phyloP scores from a whole-genome alignment of 2,888 invertebrate species.

The Drosophila paracracens region DNA sequence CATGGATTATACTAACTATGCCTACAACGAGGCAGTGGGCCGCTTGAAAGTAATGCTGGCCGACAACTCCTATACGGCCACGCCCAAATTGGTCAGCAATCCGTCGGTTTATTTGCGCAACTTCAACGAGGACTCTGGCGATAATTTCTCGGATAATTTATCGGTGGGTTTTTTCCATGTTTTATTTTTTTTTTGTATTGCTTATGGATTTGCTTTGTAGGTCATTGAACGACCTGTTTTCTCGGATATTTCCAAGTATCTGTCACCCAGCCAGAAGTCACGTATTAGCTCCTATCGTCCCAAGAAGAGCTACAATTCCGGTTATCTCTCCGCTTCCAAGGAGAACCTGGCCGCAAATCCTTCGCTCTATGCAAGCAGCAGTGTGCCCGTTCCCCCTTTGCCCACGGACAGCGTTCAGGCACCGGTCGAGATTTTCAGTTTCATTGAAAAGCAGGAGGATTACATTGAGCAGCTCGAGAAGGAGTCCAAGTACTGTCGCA shows the following conservation, averaged over 20 bases:
- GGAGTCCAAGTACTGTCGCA: conserved; percentile 93
- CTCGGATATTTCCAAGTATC: conserved; percentile 85
- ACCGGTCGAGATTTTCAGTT: conserved; percentile 90
- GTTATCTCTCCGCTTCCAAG: conserved; percentile 72
- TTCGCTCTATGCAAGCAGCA: conserved; percentile 59
- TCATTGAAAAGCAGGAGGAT: conserved; percentile 94
- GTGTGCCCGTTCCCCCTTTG: conserved; percentile 47
- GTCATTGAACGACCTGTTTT: conserved; percentile 84
- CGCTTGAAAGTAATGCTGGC: conserved; percentile 91
- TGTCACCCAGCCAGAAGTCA: conserved; percentile 83
- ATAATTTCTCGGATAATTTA: conserved; percentile 87
- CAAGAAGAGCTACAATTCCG: conserved; percentile 66
- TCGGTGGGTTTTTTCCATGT: conserved; percentile 71
- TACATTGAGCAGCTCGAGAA: conserved; percentile 94
- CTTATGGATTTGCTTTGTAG: conserved; percentile 40
- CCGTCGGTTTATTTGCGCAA: conserved; percentile 76
- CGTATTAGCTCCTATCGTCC: conserved; percentile 74
- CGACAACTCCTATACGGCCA: conserved; percentile 88
- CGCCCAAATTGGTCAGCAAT: conserved; percentile 83
- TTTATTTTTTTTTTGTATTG: background rate
- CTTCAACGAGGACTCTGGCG: conserved; percentile 86
- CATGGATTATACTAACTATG: conserved; percentile 93
- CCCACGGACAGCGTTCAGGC: conserved; percentile 84
- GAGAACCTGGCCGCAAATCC: conserved; percentile 76
- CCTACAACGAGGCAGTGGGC: conserved; percentile 93